A percentile compares a stretch with the other conserved stretches of the same genome.
These are phyloP conservation scores for Linhomoeus sp. DNA, from an alignment of 2,888 invertebrate species.

Conservation along the genomic window DNA sequence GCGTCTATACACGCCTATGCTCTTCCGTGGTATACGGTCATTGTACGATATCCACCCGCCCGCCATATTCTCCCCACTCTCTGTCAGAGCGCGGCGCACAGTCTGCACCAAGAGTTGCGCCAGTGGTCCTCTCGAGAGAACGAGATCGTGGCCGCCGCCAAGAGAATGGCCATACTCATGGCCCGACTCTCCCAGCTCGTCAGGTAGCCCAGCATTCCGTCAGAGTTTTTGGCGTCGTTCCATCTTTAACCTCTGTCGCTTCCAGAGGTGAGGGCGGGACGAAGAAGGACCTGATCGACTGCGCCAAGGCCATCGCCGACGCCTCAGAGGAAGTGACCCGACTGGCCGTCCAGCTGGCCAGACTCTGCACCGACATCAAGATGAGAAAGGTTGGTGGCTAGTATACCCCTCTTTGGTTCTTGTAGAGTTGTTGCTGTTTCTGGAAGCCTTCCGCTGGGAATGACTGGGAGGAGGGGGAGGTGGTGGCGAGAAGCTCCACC, in stretches of 20 bases:
- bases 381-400: slow-evolving; percentile 93
- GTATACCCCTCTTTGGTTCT: too few relatives aligned
- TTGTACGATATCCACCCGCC: too few relatives aligned
- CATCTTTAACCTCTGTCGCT: too few relatives aligned
- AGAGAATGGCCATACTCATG: slow-evolving; percentile 95
- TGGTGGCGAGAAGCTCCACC: too few relatives aligned
- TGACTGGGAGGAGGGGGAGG: too few relatives aligned
- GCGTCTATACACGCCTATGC: too few relatives aligned
- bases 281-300: slow-evolving; percentile 74
- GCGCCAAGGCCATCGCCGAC: slow-evolving; percentile 93
- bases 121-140: slow-evolving; percentile 99
- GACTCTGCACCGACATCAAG: slow-evolving; percentile 94
- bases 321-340: slow-evolving; percentile 94
- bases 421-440: too few relatives aligned
- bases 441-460: too few relatives aligned
- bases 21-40: too few relatives aligned
- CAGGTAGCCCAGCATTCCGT: too few relatives aligned
- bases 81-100: slow-evolving; percentile 98
- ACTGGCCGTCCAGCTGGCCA: slow-evolving; percentile 84
- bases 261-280: slow-evolving; percentile 1
- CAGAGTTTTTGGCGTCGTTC: too few relatives aligned
- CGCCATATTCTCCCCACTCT: too few relatives aligned
- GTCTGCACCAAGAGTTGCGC: slow-evolving; percentile 84
- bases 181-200: slow-evolving; percentile 81
- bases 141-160: slow-evolving; percentile 94